These are phyloP conservation scores for Nephila pilipes DNA, from an alignment of 1,140 invertebrate genomes.

Conservation along the genomic window DNA sequence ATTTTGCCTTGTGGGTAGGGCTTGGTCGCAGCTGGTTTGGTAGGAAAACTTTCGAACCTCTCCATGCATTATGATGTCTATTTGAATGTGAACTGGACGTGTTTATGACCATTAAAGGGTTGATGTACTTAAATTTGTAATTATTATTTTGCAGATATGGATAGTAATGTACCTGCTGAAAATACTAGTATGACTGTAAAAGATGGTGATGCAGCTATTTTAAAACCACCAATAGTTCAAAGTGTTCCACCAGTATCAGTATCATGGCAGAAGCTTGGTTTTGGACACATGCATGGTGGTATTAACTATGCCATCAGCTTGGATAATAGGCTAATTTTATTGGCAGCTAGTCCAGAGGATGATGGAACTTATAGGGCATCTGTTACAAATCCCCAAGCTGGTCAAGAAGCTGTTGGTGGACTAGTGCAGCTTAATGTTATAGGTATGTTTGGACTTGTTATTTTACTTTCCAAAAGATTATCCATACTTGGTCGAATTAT, in stretches of 20 bases:
- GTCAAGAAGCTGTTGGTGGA: conserved; percentile 91
- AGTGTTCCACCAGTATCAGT: conserved; percentile 91
- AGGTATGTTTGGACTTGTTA: conserved; percentile 51
- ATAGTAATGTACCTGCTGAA: conserved; percentile 83
- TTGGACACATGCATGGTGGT: conserved; percentile 87
- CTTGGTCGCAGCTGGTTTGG: too few relatives aligned
- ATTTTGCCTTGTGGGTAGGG: too few relatives aligned
- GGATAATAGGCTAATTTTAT: conserved; percentile 89
- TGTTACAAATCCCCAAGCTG: conserved; percentile 92
- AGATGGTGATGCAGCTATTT: conserved; percentile 89
- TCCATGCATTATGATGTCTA: too few relatives aligned
- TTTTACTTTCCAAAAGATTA: not conserved
- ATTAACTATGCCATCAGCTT: conserved; percentile 88
- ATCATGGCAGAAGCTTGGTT: conserved; percentile 90
- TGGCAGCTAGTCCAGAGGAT: conserved; percentile 87
- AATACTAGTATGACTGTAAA: conserved; percentile 87
- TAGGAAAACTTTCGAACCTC: too few relatives aligned
- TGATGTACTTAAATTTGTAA: not conserved
- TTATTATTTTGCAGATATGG: conserved; percentile 63
- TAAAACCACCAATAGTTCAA: conserved; percentile 90
- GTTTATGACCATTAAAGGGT: too few relatives aligned
- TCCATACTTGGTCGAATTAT: not conserved
- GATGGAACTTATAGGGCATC: conserved; percentile 84
- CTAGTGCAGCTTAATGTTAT: conserved; percentile 55
- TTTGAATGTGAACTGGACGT: too few relatives aligned